Evolutionary conservation across 1,140 invertebrate genomes (phyloP), one percentile per base, ranked within the genome.

Genomic region (Apolygus lucorum): DNA sequence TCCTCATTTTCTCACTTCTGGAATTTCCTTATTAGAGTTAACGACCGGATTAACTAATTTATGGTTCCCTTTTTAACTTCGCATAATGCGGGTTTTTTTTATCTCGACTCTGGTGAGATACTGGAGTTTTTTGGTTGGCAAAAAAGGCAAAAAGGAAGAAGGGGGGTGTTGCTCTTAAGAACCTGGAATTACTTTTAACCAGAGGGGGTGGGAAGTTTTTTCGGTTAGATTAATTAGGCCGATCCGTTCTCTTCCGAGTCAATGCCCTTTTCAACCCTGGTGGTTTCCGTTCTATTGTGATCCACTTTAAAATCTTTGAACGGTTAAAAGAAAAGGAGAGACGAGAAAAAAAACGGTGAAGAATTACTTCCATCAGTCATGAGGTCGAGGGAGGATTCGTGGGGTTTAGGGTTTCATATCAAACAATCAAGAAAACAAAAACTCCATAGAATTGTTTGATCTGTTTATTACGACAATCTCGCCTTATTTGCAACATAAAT

Each of bases 11-110:
- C 54, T 24, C 54, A 59, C 54, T 59, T 59, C 54, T 14, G 54
- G 54, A 59, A 59, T 59, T 59, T 59, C 54, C 54, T 59, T 59
- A 59, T 59, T 59, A 59, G 54, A 59, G 54, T 59, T 59, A 59
- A 59, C 54, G 54, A 59, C 54, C 54, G 54, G 54, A 59, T 59
- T 59, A 59, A 59, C 54, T 59, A 59, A 59, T 59, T 59, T 59
- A 59, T 59, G 54, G 54, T 11, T 14, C 4, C 54, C 54, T 22
- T 59, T 59, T 59, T 59, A n/a, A 24, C 54, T 59, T 59, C 54
- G 54, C 22, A 59, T 59, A 59, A 59, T 59, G 22, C 54, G 22
- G 54, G 8, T 22, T 59, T 59, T 59, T 59, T 11, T 59, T 21
- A n/a, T 42, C 34, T 59, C 54, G 54, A 22, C 17, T 42, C 34